Evolutionary conservation across 1,140 invertebrate genomes (phyloP), one percentile per base, ranked within the genome.

Genomic region (Hesperophylax magnus): DNA sequence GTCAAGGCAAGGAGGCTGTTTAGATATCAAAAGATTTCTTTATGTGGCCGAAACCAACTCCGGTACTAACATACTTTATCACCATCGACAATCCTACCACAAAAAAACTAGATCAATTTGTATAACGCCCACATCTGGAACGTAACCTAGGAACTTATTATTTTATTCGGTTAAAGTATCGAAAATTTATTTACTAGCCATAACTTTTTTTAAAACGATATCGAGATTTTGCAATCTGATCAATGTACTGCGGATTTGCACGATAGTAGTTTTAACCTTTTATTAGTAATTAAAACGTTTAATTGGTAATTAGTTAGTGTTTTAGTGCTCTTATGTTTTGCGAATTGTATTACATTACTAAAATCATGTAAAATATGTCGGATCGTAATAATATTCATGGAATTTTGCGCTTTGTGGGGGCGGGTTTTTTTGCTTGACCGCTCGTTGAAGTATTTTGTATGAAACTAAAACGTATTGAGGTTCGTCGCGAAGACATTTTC

Each of bases 21-120:
- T 31, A 67, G 63, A 67, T 67, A 31, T 67, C 63, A 61, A 61
- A 61, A 20, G 20, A 47, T 24, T 61, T 61, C 58, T 20, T 9
- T 20, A 61, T 31, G n/a, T 67, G 63, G 24, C 27, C 63, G 63
- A 34, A 34, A 67, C 9, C 39, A 14, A 14, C 39, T 47, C 39
- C 39, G 39, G 39, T 47, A 47, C 11, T 14, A 11, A 34, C 17
- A n/a, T 67, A 67, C 63, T 67, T n/a, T 4, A 67, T 67, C 63
- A 27, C 27, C 14, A 31, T 67, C 63, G 63, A 31, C 63, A 67
- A 27, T n/a, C 24, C 15, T 67, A 31, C 11, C 9, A 67, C 22
- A 17, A 67, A 67, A 67, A 67, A 67, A 34, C 63, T 67, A 11
- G 63, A 27, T 67, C 63, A 31, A 67, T 67, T 67, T 67, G 63